Percentiles rank a stretch among this genome's conserved stretches.
Conservation (phyloP, 2,888 invertebrate genomes). For the Pachymerium ferrugineum region DNA sequence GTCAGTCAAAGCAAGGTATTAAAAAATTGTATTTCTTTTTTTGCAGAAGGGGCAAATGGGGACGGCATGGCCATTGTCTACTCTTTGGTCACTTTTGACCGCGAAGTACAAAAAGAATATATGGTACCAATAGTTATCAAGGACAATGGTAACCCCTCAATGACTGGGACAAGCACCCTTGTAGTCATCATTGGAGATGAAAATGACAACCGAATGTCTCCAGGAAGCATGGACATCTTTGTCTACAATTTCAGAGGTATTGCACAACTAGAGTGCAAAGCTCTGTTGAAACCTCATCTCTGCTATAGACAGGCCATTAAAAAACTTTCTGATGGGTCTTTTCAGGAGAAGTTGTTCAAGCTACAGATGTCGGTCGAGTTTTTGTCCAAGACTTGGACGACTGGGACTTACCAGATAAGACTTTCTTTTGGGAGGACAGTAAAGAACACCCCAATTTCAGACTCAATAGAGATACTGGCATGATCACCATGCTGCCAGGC, state of each 20-base stretch:
- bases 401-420: constrained; percentile 97
- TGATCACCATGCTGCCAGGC: constrained; percentile 91
- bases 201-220: constrained; percentile 98
- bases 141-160: constrained; percentile 92
- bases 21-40: too few species aligned
- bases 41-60: constrained; percentile 85
- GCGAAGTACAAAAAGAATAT: constrained; percentile 93
- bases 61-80: constrained; percentile 98
- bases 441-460: constrained; percentile 77
- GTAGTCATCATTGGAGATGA: constrained; percentile 96
- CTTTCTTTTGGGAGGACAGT: constrained; percentile 86
- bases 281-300: not conserved
- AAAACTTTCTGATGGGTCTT: not conserved
- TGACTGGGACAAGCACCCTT: constrained; percentile 92
- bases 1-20: too few species aligned
- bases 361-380: constrained; percentile 83
- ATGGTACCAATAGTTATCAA: constrained; percentile 95
- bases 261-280: too few species aligned
- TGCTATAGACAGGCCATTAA: not conserved
- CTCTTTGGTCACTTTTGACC: constrained; percentile 84
- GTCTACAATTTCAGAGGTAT: constrained; percentile 83
- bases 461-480: constrained; percentile 83
- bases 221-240: constrained; percentile 91
- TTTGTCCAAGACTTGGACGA: constrained; percentile 97
- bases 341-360: constrained; percentile 31